Base-by-base conservation (phyloP, 2,113 vertebrate species). In the Siphamia tubifer region DNA sequence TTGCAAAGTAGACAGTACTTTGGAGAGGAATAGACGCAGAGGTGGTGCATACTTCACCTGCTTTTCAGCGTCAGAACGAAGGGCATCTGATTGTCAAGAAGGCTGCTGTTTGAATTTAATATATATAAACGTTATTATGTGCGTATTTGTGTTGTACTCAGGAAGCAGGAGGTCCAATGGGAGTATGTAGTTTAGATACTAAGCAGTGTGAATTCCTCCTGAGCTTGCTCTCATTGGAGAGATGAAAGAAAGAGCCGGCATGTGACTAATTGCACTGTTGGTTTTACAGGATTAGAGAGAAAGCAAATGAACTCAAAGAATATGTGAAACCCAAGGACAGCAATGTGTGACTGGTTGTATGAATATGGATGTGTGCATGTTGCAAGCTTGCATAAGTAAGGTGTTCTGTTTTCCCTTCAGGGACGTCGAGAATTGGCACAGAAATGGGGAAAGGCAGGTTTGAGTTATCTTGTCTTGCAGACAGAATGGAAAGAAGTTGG, bases 181-280 rank as follows among this genome's bases (percentile, higher is more conserved):
- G 36, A 39, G 61, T 42, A 39, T 27, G 32, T 55, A 44, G 67
- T 68, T 58, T 28, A 56, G 53, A 74, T 57, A 55, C 51, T 12
- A 40, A 81, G 64, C 30, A 40, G 15, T 81, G 45, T 74, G 58
- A 74, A 82, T 82, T 77, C 61, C 67, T 68, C 34, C 66, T 60
- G 61, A 60, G 63, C 57, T 54, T 8, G 10, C 45, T 62, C 49
- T 72, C 30, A 38, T 58, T 54, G 47, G 42, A 64, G 48, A 76
- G 73, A 87, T 85, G 76, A 86, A 87, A 85, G 83, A 79, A 77
- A 70, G 70, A 77, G 56, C 43, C 31, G 11, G 67, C 70, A 84
- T 87, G 77, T 79, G 76, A 82, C 79, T 80, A 84, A 88, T 73
- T 79, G 61, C 71, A 62, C 66, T 78, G 69, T 80, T 64, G 68